Evolutionary conservation across 2,888 invertebrate genomes (phyloP), one percentile per base, ranked within the genome.

Genomic region (Drosophila neotestacea): DNA sequence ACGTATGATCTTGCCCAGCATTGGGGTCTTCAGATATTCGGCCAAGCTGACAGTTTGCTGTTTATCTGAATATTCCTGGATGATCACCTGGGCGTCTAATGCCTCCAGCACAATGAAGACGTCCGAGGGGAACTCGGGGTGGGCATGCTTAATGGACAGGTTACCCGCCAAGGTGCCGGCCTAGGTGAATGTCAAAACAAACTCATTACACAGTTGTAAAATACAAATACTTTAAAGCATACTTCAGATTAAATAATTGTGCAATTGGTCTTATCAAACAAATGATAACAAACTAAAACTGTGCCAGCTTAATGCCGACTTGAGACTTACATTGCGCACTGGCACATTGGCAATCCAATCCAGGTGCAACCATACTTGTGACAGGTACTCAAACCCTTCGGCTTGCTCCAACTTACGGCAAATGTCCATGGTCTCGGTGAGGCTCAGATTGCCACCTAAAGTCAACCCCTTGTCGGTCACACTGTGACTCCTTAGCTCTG

Each of bases 341-440:
- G 95, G 94, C 22, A 95, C 94, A 90, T 94, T 95, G 6, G 95
- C 96, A 48, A 96, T 94, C 70, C 95, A 91, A 88, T 95, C 94
- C 60, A 95, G 92, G 81, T 96, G 95, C 51, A 94, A 91, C 83
- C 90, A 89, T 41, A 91, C 70, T 62, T 91, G 88, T 6, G 83
- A 60, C 68, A 95, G 92, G 86, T 95, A 95, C 54, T 93, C 92
- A 81, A 94, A 95, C 1, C 93, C 93, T 0, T 81, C 36, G 6
- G 93, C 91, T 36, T 91, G 90, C 27, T 92, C 92, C 2, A 92
- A 83, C 55, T 91, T 80, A 4, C 88, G 76, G 68, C 94, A 93
- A 6, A 94, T 81, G 1, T 93, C 91, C 91, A 94, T 94, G 1
- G 94, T 91, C 64, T 93, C 93, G 0, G 93, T 93, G 2, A 95